Evolutionary conservation across 2,797 vertebrate species (phyloP), one percentile per base, ranked within the genome.

Genomic region (Dicrostonyx torquatus): DNA sequence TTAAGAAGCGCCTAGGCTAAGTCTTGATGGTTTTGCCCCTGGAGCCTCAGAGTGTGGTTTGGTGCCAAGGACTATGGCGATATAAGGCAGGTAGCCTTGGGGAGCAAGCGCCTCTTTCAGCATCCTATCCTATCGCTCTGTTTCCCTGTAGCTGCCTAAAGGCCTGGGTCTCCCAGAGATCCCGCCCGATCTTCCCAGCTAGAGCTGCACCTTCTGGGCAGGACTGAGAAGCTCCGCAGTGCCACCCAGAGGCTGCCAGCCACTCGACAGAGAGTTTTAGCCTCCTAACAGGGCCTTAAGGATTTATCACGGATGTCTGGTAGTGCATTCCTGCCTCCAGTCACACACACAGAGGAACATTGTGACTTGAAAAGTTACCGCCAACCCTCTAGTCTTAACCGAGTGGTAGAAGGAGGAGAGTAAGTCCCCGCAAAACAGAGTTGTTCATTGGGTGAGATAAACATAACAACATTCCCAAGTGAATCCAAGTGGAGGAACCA

Each of bases 161-260:
- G 9, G 84, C 89, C 77, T 66, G 29, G 78, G 48, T n/a, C 40
- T 29, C 43, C 64, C 62, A 34, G 58, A 89, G 68, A 88, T 15
- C 55, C 34, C 7, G 2, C 55, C 34, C 7, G 2, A 62, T 10
- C 10, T 0, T 58, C 70, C n/a, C 48, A 24, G n/a, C 29, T 6
- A 22, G 40, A 55, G 55, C 50, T 45, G 29, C 0, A 5, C 58
- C 83, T 76, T 92, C 31, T 37, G 6, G 37, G 29, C 5, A 13
- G 40, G 78, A 40, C 66, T 78, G 90, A 88, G 77, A 4, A 34
- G 78, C 94, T 93, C 96, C 0, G 5, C 92, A 97, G 96, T 97
- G 96, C 93, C 97, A 96, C 95, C 94, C 5, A 96, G 96, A 96
- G 97, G 95, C 64, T 64, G 11, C 26, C 76, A 77, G 64, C 40